Base-by-base conservation (phyloP, 2,888 invertebrate species). In the Sesia apiformis region DNA sequence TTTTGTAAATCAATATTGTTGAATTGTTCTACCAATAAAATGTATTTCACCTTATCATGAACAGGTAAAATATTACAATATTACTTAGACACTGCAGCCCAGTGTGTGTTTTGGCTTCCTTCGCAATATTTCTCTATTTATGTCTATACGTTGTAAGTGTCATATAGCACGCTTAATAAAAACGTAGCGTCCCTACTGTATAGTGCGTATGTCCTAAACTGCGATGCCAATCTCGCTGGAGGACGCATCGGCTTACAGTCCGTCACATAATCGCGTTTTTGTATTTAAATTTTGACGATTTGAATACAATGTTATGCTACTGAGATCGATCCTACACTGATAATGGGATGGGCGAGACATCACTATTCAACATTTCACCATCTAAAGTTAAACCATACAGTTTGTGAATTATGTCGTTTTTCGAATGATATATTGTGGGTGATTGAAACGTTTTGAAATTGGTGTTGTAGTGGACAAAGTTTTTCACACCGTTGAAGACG, bases 201-300 rank as follows among this genome's bases (percentile, higher is more conserved):
- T 58, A 79, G 84, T 84, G 78, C 68, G 84, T 78, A 54, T 40
- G 8, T n/a, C 49, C 4, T 52, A 68, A 74, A 52, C 40, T n/a
- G 3, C 52, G 81, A 86, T 86, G 82, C 75, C 78, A 84, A 86
- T 87, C 86, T 75, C 54, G 52, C 46, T 55, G 59, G 58, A 77
- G 80, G 82, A 79, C 76, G 78, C 75, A 72, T 67, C 75, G 69
- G 76, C 84, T 86, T 84, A 83, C 74, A 63, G 64, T 64, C 72
- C 81, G 83, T 83, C 86, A 87, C 82, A 84, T 88, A 88, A 87
- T 88, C 87, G 86, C 78, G 79, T 77, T 80, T 82, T 88, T 88
- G 86, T 89, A 89, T 89, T 89, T 82, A 89, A 89, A 89, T 89
- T 76, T 72, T 64, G 66, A 72, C 70, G 66, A 87, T 89, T 89